Evolutionary conservation across 1,140 invertebrate species (phyloP), one percentile per base, ranked within the genome.

Genomic region (Monomorium pharaonis): DNA sequence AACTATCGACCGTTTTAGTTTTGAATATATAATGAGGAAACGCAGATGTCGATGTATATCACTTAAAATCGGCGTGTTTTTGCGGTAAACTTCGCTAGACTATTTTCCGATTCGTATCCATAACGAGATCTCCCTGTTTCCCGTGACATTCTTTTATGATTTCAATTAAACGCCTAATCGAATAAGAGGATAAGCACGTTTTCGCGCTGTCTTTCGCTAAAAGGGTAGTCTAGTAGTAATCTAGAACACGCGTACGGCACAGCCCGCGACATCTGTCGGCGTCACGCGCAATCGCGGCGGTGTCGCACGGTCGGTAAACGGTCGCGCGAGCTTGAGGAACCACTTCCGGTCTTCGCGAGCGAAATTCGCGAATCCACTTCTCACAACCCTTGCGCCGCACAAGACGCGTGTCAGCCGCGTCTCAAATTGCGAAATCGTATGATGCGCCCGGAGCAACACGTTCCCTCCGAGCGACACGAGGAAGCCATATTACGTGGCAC

Each of bases 401-500:
- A 37, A 60, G 14, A 72, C 56, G 30, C 37, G 42, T 44, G 62
- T 42, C 21, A 18, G 7, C 49, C 18, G 27, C 10, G 14, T n/a
- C n/a, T 37, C 44, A 10, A 80, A 80, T 37, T 12, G 37, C 51
- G 14, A 16, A 18, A 33, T 75, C 30, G 30, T 7, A 33, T n/a
- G n/a, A n/a, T n/a, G n/a, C 37, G 56, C 7, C 37, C 37, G 7
- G 27, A 4, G 1, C 18, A 4, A 0, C 18, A 3, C 18, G 49
- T 4, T n/a, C 27, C 10, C n/a, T 2, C 47, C 30, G n/a, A 33
- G 21, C 6, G 4, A 49, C 16, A 56, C 51, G 51, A 60, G 75
- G 88, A 90, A 89, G 88, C 88, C 88, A 90, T 90, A 90, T 90
- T 89, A 76, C 85, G 42, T 58, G 18, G 77, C 88, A 30, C 69